Percentiles rank a stretch among this genome's conserved stretches.
Evolutionary conservation across 2,888 invertebrate genomes (phyloP).

Genomic region (Meghimatium bilineatum): DNA sequence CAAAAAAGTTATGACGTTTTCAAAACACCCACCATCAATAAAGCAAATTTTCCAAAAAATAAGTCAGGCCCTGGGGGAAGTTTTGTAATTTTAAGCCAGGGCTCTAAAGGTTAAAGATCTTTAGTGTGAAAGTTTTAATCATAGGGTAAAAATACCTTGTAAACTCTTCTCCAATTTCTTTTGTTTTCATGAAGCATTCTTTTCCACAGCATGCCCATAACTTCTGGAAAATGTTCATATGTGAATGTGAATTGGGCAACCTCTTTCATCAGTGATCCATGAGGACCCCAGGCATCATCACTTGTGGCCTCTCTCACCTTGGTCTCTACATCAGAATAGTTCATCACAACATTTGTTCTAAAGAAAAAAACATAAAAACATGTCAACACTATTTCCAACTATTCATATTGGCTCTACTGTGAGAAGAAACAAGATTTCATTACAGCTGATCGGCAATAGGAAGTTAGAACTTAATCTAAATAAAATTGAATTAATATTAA

Average conservation of each 20-base stretch:
- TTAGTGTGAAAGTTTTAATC: not conserved
- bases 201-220: conserved; percentile 99
- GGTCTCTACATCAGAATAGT: conserved; percentile 98
- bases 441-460: no score
- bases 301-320: conserved; percentile 99
- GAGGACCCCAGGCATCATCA: conserved; percentile 99
- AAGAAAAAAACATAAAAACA: not conserved
- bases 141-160: conserved; percentile 85
- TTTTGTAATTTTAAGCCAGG: no score
- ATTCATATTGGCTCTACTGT: no score
- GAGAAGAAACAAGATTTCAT: no score
- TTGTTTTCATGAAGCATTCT: conserved; percentile 98
- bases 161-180: conserved; percentile 96
- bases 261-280: conserved; percentile 94
- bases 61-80: no score
- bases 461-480: no score
- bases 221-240: conserved; percentile 96
- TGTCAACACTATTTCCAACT: no score
- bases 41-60: no score
- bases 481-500: no score
- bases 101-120: no score
- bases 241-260: conserved; percentile 97
- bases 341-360: conserved; percentile 99
- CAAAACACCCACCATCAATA: no score
- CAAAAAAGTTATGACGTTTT: no score